Evolutionary conservation across 2,888 invertebrate species (phyloP).

Genomic region (Subacronicta megacephala): DNA sequence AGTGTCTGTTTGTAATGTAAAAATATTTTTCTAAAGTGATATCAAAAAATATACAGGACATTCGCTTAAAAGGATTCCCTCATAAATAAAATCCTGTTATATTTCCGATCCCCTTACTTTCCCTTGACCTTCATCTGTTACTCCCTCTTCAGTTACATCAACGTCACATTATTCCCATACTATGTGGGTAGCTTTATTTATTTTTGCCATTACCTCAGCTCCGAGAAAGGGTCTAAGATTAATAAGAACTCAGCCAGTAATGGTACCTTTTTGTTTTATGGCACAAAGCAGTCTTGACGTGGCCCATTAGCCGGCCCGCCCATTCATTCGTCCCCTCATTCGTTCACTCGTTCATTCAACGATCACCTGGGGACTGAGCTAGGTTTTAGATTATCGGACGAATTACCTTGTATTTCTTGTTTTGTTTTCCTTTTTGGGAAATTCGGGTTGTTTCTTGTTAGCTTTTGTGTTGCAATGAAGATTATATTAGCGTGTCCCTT

Average conservation of each 20-base stretch:
- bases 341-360: slow-evolving; percentile 77
- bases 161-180: slow-evolving; percentile 45
- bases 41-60: background rate
- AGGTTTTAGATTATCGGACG: slow-evolving; percentile 74
- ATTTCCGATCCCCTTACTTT: slow-evolving; percentile 12
- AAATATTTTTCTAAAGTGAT: too few relatives aligned
- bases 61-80: slow-evolving; percentile 21
- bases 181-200: slow-evolving; percentile 51
- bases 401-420: slow-evolving; percentile 67
- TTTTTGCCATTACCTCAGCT: slow-evolving; percentile 47
- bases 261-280: slow-evolving; percentile 81
- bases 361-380: slow-evolving; percentile 81
- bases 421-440: slow-evolving; percentile 48
- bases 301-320: slow-evolving; percentile 78
- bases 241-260: slow-evolving; percentile 69
- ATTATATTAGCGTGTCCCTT: background rate
- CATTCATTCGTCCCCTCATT: slow-evolving; percentile 71
- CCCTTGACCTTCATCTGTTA: slow-evolving; percentile 26
- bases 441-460: slow-evolving; percentile 11
- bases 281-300: slow-evolving; percentile 78
- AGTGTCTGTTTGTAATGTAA: too few relatives aligned
- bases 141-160: slow-evolving; percentile 32
- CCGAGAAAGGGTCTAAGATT: slow-evolving; percentile 56
- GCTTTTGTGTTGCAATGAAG: background rate
- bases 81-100: slow-evolving; percentile 28